These are phyloP conservation scores for Argyresthia goedartella DNA, from an alignment of 2,888 invertebrate genomes.

Conservation along the genomic window DNA sequence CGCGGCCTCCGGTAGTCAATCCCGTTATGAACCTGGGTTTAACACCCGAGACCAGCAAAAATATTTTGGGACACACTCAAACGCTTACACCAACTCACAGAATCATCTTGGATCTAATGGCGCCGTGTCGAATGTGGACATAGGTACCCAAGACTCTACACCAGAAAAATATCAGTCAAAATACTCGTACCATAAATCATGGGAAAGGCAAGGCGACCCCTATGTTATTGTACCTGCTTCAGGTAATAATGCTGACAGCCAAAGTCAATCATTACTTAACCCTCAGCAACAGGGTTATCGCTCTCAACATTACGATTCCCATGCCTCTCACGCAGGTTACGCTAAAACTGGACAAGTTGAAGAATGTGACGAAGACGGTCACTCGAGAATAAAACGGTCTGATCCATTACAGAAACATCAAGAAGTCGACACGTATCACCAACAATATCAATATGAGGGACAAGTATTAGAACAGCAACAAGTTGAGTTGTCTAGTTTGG, in stretches of 20 bases:
- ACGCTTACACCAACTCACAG: constrained; percentile 18
- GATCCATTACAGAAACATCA: constrained; percentile 8
- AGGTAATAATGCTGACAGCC: constrained; percentile 16
- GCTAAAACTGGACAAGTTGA: constrained; percentile 18
- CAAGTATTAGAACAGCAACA: background rate
- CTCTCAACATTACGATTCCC: constrained; percentile 17
- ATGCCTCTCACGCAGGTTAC: constrained; percentile 25
- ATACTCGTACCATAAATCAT: constrained; percentile 63
- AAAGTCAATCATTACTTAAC: no score
- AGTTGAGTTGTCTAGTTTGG: no score
- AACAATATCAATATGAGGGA: background rate
- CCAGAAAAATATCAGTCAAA: constrained; percentile 63
- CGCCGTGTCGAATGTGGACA: constrained; percentile 19
- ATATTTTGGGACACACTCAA: constrained; percentile 4
- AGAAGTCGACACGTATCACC: background rate
- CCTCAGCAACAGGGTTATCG: no score
- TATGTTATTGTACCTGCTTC: constrained; percentile 52
- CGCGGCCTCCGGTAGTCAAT: constrained; percentile 24
- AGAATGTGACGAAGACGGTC: constrained; percentile 38
- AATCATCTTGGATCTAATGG: constrained; percentile 4
- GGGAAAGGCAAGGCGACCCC: constrained; percentile 64
- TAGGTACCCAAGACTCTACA: constrained; percentile 22
- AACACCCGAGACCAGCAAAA: constrained; percentile 19
- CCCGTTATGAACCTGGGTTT: constrained; percentile 26
- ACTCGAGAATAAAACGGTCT: constrained; percentile 41